A percentile compares a stretch with the other conserved stretches of the same genome.
Evolutionary conservation across 1,140 invertebrate species (phyloP).

Genomic region (Muscidifurax raptorellus): DNA sequence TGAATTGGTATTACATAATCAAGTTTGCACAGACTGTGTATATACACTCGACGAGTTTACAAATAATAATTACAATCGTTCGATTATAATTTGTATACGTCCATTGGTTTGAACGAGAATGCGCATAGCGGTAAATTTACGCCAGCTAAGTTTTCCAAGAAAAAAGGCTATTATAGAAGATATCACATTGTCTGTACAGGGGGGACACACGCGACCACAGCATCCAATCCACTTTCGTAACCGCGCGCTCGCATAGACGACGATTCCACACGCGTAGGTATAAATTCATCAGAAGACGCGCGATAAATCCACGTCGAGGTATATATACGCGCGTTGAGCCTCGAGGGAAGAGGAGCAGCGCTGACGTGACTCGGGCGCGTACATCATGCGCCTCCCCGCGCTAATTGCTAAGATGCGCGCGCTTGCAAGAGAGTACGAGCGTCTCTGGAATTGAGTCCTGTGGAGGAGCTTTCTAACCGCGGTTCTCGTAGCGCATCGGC

Average conservation of each 20-base stretch:
- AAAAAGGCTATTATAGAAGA: neutral
- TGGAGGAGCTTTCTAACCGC: neutral
- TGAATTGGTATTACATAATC: neutral
- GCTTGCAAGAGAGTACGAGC: neutral
- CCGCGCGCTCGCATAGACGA: neutral
- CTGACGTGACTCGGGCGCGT: neutral
- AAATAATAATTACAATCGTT: neutral
- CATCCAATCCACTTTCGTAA: neutral
- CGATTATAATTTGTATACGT: neutral
- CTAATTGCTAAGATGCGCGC: slow-evolving; percentile 5
- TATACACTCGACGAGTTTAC: neutral
- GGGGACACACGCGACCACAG: neutral
- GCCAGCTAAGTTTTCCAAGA: neutral
- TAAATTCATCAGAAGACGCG: slow-evolving; percentile 2
- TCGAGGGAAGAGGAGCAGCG: neutral
- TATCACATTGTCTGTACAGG: no score
- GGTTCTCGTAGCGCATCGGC: neutral
- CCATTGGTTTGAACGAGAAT: neutral
- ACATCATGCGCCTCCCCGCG: neutral
- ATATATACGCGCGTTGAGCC: neutral
- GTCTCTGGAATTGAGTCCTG: neutral
- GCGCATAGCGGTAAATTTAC: no score
- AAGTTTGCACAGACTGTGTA: neutral
- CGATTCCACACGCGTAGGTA: neutral
- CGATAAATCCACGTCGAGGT: slow-evolving; percentile 13